Base-by-base conservation (phyloP, 2,113 vertebrate species). In the Macquaria australasica region DNA sequence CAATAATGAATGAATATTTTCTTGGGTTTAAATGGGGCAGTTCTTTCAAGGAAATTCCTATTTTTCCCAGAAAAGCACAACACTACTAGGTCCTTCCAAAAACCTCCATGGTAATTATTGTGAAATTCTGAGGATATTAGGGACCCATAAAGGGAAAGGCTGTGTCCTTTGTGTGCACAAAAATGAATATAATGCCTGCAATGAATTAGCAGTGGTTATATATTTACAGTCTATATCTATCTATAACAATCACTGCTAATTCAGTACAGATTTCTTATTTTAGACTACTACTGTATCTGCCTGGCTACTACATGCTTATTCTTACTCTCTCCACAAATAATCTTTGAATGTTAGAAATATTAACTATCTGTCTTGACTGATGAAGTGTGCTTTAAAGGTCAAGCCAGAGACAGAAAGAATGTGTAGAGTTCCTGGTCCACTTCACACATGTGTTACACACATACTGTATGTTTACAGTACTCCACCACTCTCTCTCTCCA, bases 361-460 rank as follows among this genome's bases (percentile, higher is more conserved):
- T 58, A 51, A 58, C 64, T 41, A 34, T 34, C 34, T 34, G 34
- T 2, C 34, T 34, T 34, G 34, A 34, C 34, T 34, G 34, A 34
- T 34, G 34, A 34, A 34, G 34, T 34, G 34, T 3, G 4, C 34
- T 75, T 70, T 79, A 43, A 81, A 69, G 81, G 74, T 81, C 39
- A 9, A 62, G 60, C 67, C 80, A 66, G 77, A 64, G 55, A 63
- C 69, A 78, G 73, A 75, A 91, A 91, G 83, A 89, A 90, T 92
- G 79, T 79, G 68, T 48, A 67, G 55, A 70, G 50, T 68, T 69
- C 43, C 73, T 71, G 84, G 73, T 85, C 81, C 71, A 80, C 76
- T 91, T 92, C 86, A 87, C 84, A 87, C 89, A 89, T 83, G 77
- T 85, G 77, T 62, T 83, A 69, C 79, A 80, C 83, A 89, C 70